Conservation (phyloP, 1,140 invertebrate genomes). For the Rhynchophorus ferrugineus region DNA sequence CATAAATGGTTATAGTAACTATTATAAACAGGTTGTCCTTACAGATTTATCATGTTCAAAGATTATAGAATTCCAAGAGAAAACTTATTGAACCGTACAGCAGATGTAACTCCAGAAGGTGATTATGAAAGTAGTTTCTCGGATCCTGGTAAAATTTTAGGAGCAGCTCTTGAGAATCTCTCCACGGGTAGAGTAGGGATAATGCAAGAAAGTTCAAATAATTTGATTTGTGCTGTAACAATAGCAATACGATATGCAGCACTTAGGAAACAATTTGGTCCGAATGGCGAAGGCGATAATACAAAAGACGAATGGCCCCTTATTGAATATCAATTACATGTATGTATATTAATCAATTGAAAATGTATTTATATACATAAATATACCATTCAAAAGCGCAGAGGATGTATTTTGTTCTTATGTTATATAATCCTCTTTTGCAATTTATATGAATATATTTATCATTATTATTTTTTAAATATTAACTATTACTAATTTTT, state of each 20-base stretch:
- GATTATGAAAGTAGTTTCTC: constrained; percentile 73
- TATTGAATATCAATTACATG: constrained; percentile 85
- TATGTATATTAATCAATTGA: constrained; percentile 46
- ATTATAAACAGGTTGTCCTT: constrained; percentile 10
- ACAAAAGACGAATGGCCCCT: constrained; percentile 62
- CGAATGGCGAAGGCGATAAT: constrained; percentile 46
- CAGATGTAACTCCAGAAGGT: constrained; percentile 80
- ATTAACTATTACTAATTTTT: too few relatives aligned
- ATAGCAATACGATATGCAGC: constrained; percentile 89
- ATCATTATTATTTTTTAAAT: too few relatives aligned
- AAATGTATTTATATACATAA: too few relatives aligned
- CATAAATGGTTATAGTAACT: not conserved
- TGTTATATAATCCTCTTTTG: too few relatives aligned
- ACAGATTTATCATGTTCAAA: constrained; percentile 79
- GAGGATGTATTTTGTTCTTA: too few relatives aligned
- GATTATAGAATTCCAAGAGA: constrained; percentile 79
- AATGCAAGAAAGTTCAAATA: constrained; percentile 64
- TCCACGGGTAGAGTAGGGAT: constrained; percentile 75
- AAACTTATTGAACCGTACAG: constrained; percentile 80
- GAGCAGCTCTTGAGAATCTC: constrained; percentile 76
- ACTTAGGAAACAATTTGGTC: constrained; percentile 82
- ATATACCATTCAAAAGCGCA: too few relatives aligned
- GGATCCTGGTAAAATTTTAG: constrained; percentile 69
- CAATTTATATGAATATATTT: too few relatives aligned
- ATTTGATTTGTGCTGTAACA: constrained; percentile 65